phyloP scores from a whole-genome alignment of 2,888 invertebrate species.

The Pomacea canaliculata region DNA sequence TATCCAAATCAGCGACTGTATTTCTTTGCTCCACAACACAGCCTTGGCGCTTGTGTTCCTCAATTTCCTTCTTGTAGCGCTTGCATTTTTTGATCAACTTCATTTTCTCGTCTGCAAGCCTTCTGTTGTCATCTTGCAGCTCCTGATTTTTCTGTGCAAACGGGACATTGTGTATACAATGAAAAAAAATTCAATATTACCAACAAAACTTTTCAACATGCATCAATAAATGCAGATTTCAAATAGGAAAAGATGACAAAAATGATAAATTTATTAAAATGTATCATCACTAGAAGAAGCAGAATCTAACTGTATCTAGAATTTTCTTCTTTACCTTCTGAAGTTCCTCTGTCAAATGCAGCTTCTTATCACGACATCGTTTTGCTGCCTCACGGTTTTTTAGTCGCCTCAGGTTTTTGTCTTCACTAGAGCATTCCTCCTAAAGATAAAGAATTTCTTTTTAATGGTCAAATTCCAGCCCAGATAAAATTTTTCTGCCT shows the following conservation, averaged over 20 bases:
- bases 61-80: conserved; percentile 14
- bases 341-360: conserved; percentile 14
- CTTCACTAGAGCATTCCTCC: background rate
- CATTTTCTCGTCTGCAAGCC: conserved; percentile 2
- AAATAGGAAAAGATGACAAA: too few species aligned
- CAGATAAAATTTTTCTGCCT: too few species aligned
- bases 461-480: too few species aligned
- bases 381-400: conserved; percentile 19
- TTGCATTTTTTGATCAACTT: conserved; percentile 14
- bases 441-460: too few species aligned
- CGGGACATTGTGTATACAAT: too few species aligned
- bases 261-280: too few species aligned
- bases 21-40: conserved; percentile 2
- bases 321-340: background rate
- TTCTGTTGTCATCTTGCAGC: conserved; percentile 12
- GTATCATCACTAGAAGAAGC: too few species aligned
- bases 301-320: too few species aligned
- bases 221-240: too few species aligned
- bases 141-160: conserved; percentile 10
- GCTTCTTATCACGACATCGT: conserved; percentile 18
- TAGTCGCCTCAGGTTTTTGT: conserved; percentile 1
- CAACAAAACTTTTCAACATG: too few species aligned
- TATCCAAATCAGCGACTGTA: conserved; percentile 5
- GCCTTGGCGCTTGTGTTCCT: conserved; percentile 16
- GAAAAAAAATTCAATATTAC: too few species aligned